Base-by-base conservation (phyloP, 2,113 vertebrate genomes). In the Austrofundulus limnaeus region DNA sequence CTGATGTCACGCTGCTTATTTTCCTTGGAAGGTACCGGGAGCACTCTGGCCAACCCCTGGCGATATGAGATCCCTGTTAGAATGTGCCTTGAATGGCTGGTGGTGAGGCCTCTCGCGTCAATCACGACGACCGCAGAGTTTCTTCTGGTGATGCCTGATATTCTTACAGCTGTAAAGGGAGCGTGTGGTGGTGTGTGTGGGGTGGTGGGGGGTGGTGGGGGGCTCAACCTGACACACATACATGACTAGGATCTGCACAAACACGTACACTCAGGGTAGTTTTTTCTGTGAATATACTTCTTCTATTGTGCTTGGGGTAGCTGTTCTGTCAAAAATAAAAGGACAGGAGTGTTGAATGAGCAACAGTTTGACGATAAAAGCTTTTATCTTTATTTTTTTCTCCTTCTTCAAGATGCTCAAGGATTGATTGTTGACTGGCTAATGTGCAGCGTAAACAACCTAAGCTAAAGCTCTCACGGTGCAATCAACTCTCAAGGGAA, bases 1-100 rank as follows among this genome's bases (percentile, higher is more conserved):
- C 92, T 92, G 94, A 95, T 94, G 94, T 94, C 94, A 95, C 92
- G 89, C 91, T 86, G 90, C 91, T 94, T 94, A 92, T 94, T 95
- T 94, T 94, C 91, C 91, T 95, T 95, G 94, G 94, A 95, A 92
- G 84, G 90, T 82, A 88, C 47, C 55, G 76, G 90, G 88, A 90
- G 90, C 80, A 87, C 87, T 89, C 78, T 77, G 92, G 92, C 92
- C 91, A 93, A 91, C 85, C 90, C 92, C 88, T 72, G 88, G 89
- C 88, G 93, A 94, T 94, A 92, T 87, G 87, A 91, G 93, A 94
- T 89, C 93, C 93, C 88, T 78, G 88, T 90, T 91, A 91, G 91
- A 85, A 90, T 90, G 72, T 73, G 86, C 78, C 78, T 70, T 80
- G 86, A 85, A 81, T 86, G 88, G 91, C 87, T 93, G 80, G 75